Conservation (phyloP, 2,113 vertebrate genomes). For the Pomatostomus ruficeps region DNA sequence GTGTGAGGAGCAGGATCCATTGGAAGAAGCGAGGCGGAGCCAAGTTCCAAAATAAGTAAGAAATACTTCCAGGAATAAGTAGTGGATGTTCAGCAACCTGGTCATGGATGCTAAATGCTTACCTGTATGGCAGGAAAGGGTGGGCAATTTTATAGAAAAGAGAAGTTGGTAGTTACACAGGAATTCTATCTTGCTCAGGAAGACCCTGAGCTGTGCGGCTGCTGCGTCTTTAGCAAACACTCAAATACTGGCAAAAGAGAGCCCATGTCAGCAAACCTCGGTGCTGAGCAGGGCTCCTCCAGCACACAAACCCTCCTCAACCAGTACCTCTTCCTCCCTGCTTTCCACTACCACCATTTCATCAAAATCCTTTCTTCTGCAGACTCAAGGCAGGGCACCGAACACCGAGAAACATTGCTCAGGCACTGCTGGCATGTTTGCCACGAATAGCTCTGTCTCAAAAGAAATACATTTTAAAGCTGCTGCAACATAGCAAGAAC, state of each 20-base stretch:
- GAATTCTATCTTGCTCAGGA: not conserved
- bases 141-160: not conserved
- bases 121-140: not conserved
- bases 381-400: not conserved
- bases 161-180: not conserved
- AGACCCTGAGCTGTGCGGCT: not conserved
- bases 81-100: not conserved
- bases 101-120: not conserved
- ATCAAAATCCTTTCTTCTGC: not conserved
- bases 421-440: not conserved
- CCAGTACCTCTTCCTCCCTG: not conserved
- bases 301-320: not conserved
- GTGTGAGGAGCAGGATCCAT: not conserved
- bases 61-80: not conserved
- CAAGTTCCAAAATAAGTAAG: not conserved
- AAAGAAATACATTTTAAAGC: not conserved
- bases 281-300: not conserved
- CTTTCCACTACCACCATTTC: not conserved
- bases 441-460: not conserved
- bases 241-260: not conserved
- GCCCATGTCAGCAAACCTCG: fast-evolving
- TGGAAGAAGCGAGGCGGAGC: not conserved
- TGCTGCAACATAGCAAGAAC: not conserved
- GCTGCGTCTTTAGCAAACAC: not conserved
- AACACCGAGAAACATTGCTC: not conserved